A percentile compares a stretch with the other conserved stretches of the same genome.
Conservation (phyloP, 2,797 vertebrate species). For the Argyrosomus regius region DNA sequence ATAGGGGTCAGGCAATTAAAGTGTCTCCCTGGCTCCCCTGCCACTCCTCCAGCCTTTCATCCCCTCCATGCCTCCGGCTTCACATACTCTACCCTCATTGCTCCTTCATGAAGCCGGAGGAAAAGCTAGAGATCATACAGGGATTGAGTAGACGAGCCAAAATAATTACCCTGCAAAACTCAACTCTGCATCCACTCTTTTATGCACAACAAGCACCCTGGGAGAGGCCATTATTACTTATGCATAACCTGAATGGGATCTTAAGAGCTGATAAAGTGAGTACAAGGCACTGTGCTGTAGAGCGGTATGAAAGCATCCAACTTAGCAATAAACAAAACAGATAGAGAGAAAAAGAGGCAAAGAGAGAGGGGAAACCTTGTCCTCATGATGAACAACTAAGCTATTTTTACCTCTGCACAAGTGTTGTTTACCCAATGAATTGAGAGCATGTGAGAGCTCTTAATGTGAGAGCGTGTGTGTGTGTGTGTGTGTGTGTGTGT, state of each 20-base stretch:
- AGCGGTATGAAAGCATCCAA: constrained; percentile 19
- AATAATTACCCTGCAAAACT: constrained; percentile 50
- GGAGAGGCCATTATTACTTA: constrained; percentile 45
- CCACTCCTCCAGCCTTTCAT: constrained; percentile 51
- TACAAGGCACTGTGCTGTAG: constrained; percentile 6
- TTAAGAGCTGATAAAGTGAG: constrained; percentile 32
- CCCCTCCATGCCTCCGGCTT: constrained; percentile 37
- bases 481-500: constrained; percentile 26
- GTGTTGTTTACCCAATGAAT: constrained; percentile 54
- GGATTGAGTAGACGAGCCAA: constrained; percentile 15
- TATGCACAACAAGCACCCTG: constrained; percentile 23
- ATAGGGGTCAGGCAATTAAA: constrained; percentile 63
- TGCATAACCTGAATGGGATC: constrained; percentile 47
- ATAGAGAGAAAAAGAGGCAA: not conserved
- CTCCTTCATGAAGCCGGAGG: constrained; percentile 11
- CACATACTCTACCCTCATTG: not conserved
- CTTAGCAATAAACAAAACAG: constrained; percentile 39
- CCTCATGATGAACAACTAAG: constrained; percentile 27
- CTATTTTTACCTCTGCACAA: constrained; percentile 56
- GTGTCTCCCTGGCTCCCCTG: constrained; percentile 36
- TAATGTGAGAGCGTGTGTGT: constrained; percentile 16
- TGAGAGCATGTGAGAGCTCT: constrained; percentile 42
- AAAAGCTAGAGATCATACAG: constrained; percentile 43
- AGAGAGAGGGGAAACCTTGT: constrained; percentile 11
- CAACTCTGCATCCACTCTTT: constrained; percentile 26